Percentiles rank a stretch among this genome's conserved stretches.
phyloP scores from a whole-genome alignment of 2,888 invertebrate species.

The Escarpia spicata region DNA sequence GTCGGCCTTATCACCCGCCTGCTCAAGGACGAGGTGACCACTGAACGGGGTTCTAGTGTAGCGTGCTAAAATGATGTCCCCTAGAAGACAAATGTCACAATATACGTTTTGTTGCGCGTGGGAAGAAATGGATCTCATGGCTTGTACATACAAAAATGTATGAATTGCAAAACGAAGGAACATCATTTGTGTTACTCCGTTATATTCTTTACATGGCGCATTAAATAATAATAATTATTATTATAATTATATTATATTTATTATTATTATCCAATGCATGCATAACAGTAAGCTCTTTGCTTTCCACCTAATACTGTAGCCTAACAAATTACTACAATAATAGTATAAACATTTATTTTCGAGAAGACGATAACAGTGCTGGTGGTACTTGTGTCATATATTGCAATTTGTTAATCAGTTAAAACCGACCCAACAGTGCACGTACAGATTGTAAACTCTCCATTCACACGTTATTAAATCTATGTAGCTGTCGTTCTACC shows the following conservation, averaged over 20 bases:
- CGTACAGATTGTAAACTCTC: background rate
- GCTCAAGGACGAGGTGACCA: too few species aligned
- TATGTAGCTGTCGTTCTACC: background rate
- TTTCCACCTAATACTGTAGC: background rate
- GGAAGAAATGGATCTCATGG: too few species aligned
- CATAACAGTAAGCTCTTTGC: background rate
- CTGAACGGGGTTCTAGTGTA: too few species aligned
- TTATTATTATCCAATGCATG: background rate
- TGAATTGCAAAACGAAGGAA: too few species aligned
- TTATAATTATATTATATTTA: too few species aligned
- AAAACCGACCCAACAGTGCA: background rate
- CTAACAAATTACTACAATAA: background rate
- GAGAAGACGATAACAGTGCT: background rate
- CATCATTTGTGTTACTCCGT: background rate
- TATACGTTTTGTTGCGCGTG: too few species aligned
- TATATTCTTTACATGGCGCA: background rate
- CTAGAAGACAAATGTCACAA: too few species aligned
- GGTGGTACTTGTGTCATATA: background rate
- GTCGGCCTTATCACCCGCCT: too few species aligned
- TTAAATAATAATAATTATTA: background rate
- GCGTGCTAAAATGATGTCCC: too few species aligned
- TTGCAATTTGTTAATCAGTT: background rate
- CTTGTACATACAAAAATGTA: too few species aligned
- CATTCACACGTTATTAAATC: background rate
- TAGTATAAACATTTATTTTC: background rate